phyloP scores from a whole-genome alignment of 2,113 vertebrate species.

The Dipodomys merriami region DNA sequence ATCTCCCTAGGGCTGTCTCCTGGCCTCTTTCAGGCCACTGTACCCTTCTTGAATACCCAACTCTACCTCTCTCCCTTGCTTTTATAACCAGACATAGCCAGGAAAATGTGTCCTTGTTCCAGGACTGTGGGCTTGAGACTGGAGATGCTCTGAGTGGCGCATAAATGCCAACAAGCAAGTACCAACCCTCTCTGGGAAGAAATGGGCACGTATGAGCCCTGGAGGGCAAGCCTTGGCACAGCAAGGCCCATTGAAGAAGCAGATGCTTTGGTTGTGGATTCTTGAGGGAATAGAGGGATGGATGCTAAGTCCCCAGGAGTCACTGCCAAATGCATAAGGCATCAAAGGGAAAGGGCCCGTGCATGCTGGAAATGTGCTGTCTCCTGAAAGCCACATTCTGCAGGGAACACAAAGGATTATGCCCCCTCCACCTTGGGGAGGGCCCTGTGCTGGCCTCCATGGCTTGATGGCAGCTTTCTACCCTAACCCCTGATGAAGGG shows the following conservation, averaged over 20 bases:
- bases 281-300: slow-evolving; percentile 78
- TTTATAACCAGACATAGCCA: not conserved
- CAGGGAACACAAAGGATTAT: not conserved
- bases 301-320: slow-evolving; percentile 77
- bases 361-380: not conserved
- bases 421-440: not conserved
- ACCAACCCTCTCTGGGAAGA: no score
- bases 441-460: not conserved
- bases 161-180: no score
- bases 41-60: not conserved
- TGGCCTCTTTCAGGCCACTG: not conserved
- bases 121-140: not conserved
- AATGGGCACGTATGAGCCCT: not conserved
- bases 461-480: no score
- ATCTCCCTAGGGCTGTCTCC: no score
- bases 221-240: not conserved
- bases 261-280: slow-evolving; percentile 64
- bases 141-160: not conserved
- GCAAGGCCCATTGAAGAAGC: slow-evolving; percentile 74
- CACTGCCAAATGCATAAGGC: slow-evolving; percentile 76
- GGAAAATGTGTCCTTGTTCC: not conserved
- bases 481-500: no score
- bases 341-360: slow-evolving; percentile 58
- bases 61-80: not conserved
- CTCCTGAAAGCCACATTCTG: not conserved